Conservation (phyloP, 1,140 invertebrate genomes). For the Eurosta solidaginis region DNA sequence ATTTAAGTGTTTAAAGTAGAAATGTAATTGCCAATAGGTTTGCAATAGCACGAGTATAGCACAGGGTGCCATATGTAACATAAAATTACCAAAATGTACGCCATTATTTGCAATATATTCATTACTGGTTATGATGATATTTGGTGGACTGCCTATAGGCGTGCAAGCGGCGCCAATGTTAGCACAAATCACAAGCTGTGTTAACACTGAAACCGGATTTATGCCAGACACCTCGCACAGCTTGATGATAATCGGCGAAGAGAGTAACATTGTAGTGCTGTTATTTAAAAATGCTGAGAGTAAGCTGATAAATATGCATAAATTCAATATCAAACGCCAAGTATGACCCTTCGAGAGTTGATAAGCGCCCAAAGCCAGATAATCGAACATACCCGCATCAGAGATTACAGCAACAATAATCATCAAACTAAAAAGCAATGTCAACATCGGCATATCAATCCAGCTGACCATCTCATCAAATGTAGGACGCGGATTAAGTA, state of each 20-base stretch:
- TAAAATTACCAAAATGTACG: conserved; percentile 77
- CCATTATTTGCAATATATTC: conserved; percentile 54
- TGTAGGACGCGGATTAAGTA: conserved; percentile 71
- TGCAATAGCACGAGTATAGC: conserved; percentile 65
- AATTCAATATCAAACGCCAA: conserved; percentile 76
- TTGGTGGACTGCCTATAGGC: conserved; percentile 83
- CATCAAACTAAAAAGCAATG: conserved; percentile 88
- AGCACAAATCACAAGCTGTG: conserved; percentile 75
- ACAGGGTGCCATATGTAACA: conserved; percentile 71
- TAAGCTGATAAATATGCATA: conserved; percentile 77
- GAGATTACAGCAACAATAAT: conserved; percentile 79
- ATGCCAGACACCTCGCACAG: conserved; percentile 83
- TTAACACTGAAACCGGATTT: conserved; percentile 78
- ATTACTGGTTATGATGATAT: conserved; percentile 72
- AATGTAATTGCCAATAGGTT: conserved; percentile 70
- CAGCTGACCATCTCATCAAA: conserved; percentile 75
- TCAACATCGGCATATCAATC: conserved; percentile 81
- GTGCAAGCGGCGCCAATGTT: conserved; percentile 84
- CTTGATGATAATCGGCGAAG: conserved; percentile 82
- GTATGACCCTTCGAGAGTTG: conserved; percentile 76
- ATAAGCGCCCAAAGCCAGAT: conserved; percentile 74
- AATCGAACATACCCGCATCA: conserved; percentile 85
- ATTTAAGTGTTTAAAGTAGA: conserved; percentile 73
- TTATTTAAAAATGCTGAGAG: conserved; percentile 83
- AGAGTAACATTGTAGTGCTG: conserved; percentile 80